phyloP scores from a whole-genome alignment of 2,888 invertebrate genomes.

The Peribatodes rhomboidaria region DNA sequence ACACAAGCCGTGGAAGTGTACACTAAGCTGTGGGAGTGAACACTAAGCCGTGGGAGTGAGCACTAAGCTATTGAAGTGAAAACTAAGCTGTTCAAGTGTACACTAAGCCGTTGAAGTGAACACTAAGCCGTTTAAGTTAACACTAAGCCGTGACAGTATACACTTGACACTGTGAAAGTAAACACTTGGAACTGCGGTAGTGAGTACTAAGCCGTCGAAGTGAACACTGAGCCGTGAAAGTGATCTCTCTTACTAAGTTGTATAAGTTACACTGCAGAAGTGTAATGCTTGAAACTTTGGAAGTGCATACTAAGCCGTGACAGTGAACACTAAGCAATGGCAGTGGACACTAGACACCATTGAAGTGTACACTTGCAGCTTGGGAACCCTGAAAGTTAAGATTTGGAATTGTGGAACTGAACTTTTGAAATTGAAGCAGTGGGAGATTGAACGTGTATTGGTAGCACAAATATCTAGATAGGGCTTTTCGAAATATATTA shows the following conservation, averaged over 20 bases:
- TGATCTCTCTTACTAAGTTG: too few relatives aligned
- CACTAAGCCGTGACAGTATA: neutral
- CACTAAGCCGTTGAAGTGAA: neutral
- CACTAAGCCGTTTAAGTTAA: neutral
- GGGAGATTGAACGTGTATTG: neutral
- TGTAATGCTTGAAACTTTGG: too few relatives aligned
- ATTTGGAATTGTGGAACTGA: neutral
- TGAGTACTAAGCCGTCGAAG: neutral
- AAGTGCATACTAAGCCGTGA: too few relatives aligned
- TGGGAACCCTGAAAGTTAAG: neutral
- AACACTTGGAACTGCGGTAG: neutral
- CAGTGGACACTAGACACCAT: too few relatives aligned
- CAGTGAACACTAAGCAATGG: too few relatives aligned
- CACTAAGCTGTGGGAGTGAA: neutral
- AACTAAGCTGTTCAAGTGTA: neutral
- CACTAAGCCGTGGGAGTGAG: neutral
- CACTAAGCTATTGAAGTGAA: neutral
- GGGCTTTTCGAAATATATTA: conserved; percentile 5
- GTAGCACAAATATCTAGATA: conserved; percentile 3
- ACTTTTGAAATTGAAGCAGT: neutral
- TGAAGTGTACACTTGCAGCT: neutral
- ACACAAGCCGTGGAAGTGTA: neutral
- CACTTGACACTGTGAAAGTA: neutral
- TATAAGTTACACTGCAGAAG: too few relatives aligned
- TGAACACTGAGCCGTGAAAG: neutral